Conservation (phyloP, 2,113 vertebrate species). For the Cichladusa arquata region DNA sequence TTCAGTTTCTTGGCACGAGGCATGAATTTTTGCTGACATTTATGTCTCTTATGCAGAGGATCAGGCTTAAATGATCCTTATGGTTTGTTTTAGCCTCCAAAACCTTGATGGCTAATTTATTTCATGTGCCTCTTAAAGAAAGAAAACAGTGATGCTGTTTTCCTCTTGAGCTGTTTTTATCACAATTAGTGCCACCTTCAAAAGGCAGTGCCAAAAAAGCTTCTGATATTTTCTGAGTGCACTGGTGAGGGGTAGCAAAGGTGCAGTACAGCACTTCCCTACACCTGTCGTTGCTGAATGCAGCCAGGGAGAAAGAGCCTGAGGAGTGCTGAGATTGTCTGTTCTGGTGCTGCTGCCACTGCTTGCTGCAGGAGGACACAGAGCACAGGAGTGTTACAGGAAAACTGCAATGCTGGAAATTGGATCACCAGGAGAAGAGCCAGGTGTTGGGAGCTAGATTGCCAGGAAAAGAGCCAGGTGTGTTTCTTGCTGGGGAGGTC, state of each 20-base stretch:
- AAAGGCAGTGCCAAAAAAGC: background rate
- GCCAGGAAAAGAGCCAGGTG: background rate
- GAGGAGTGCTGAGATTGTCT: background rate
- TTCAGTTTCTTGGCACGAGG: background rate
- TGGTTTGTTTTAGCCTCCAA: background rate
- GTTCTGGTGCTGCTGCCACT: background rate
- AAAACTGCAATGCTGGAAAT: background rate
- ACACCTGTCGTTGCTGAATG: background rate
- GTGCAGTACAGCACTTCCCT: background rate
- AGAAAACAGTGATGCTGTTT: background rate
- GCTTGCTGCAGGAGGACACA: background rate
- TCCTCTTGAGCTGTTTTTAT: background rate
- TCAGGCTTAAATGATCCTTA: background rate
- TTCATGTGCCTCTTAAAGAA: background rate
- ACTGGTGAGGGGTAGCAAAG: background rate
- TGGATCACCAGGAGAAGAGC: background rate
- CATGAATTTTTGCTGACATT: background rate
- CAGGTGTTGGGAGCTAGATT: background rate
- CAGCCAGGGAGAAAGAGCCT: background rate
- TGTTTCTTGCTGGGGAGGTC: background rate
- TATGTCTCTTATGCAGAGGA: background rate
- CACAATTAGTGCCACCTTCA: background rate
- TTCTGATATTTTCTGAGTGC: background rate
- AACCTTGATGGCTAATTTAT: background rate
- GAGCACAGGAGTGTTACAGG: background rate